Evolutionary conservation across 2,113 vertebrate species (phyloP), one percentile per base, ranked within the genome.

Genomic region (Peromyscus polionotus): DNA sequence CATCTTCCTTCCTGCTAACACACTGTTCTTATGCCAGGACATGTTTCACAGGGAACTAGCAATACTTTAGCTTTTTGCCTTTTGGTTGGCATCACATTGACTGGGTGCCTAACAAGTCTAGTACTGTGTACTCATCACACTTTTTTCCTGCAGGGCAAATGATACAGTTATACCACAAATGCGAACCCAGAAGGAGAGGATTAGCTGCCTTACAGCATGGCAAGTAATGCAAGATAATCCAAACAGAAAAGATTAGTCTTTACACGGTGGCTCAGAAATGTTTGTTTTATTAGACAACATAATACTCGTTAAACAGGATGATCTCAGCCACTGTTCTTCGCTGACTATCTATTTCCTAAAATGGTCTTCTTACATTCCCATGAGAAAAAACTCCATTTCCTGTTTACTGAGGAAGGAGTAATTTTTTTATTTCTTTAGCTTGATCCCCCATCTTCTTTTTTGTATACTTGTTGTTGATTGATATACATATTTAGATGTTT

Each of bases 1-100:
- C 91, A 5, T 93, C 77, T 96, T 95, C 90, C 94, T 59, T 72
- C 94, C 51, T 81, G 22, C 73, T 96, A 97, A 48, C 88, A 42
- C 94, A 95, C 91, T 93, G 45, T 73, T 76, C 42, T 61, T 85
- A 88, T 70, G 11, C 63, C 57, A 75, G 51, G 33, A 9, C 36
- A 14, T 51, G 70, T 90, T 92, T 96, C 42, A 85, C 16, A 88
- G 61, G 57, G n/a, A 90, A 45, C 36, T 72, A 67, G 65, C 57
- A 85, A 39, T 72, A 76, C 72, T 80, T 97, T 70, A 8, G 8
- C 24, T 73, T 39, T 91, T 48, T 90, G 63, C 33, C 31, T 80
- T 98, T 96, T 81, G 54, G 36, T 63, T 33, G 94, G 22, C 0
- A 5, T 36, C 72, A 16, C 17, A 20, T 33, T 73, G 67, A 0